A percentile compares a stretch with the other conserved stretches of the same genome.
Conservation (phyloP, 2,113 vertebrate genomes). For the Pangasianodon gigas region DNA sequence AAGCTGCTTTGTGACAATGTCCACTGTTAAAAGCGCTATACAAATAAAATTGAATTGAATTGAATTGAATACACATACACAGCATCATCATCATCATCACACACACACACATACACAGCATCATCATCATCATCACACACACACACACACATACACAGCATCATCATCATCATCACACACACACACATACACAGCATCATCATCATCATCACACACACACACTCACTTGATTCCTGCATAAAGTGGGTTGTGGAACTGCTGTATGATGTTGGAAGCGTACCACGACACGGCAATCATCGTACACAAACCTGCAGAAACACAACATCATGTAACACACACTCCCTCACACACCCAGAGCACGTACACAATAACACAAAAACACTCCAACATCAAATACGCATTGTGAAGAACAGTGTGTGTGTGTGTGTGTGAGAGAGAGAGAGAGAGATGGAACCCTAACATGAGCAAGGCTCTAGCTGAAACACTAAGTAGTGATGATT, state of each 20-base stretch:
- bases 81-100: neutral
- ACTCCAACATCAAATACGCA: neutral
- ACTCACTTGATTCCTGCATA: constrained; percentile 84
- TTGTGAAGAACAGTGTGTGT: too few relatives aligned
- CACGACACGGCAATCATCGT: constrained; percentile 84
- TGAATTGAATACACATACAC: too few relatives aligned
- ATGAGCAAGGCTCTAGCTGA: too few relatives aligned
- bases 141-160: neutral
- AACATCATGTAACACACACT: neutral
- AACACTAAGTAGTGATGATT: too few relatives aligned
- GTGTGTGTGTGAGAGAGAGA: too few relatives aligned
- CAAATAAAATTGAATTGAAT: too few relatives aligned
- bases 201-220: neutral
- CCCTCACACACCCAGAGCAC: neutral
- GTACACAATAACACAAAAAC: neutral
- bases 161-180: neutral
- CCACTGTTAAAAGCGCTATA: too few relatives aligned
- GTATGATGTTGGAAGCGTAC: constrained; percentile 85
- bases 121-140: neutral
- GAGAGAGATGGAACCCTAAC: too few relatives aligned
- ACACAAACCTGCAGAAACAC: constrained; percentile 71
- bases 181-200: neutral
- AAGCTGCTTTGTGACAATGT: too few relatives aligned
- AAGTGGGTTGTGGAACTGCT: constrained; percentile 80
- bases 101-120: neutral